Base-by-base conservation (phyloP, 2,797 vertebrate species). In the Borostomias antarcticus region DNA sequence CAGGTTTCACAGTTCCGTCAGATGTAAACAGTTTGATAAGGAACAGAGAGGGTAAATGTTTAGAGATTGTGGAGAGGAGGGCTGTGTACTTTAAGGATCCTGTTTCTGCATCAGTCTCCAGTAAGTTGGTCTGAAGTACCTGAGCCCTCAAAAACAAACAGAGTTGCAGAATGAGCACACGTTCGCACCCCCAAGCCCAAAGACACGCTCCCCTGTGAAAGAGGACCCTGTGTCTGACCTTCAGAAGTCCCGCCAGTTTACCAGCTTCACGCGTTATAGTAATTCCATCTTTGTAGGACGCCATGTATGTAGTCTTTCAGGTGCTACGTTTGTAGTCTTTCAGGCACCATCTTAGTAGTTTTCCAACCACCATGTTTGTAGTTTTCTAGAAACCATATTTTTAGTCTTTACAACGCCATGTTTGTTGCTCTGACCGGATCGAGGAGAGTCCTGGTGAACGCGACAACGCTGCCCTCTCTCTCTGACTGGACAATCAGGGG, bases 61-160 rank as follows among this genome's bases (percentile, higher is more conserved):
- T 79, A 67, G 66, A 78, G 76, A 73, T 84, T n/a, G 71, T 73
- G 70, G 57, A 71, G 65, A 40, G 66, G 64, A 58, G 58, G 68
- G 58, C 61, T 30, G 26, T 45, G 64, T 30, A 59, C 59, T 17
- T 67, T 70, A 83, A 59, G 81, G 77, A 88, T 86, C 78, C 81
- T 58, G 66, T 75, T 86, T 83, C 66, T 81, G 81, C 76, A 80
- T 90, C 83, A 84, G 86, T 83, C 85, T 89, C 86, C 88, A 78
- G 82, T 76, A 75, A 82, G 87, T 75, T 78, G 69, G 76, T 54
- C 67, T 76, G 85, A 87, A 79, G 88, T 88, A 89, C 86, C 87
- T 89, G 88, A 92, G 90, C 90, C 89, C 89, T 89, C 90, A 79
- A 82, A 77, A 83, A 83, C 80, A 72, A 77, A 74, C 79, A 80